Evolutionary conservation across 1,140 invertebrate genomes (phyloP).

Genomic region (Bactericera cockerelli): DNA sequence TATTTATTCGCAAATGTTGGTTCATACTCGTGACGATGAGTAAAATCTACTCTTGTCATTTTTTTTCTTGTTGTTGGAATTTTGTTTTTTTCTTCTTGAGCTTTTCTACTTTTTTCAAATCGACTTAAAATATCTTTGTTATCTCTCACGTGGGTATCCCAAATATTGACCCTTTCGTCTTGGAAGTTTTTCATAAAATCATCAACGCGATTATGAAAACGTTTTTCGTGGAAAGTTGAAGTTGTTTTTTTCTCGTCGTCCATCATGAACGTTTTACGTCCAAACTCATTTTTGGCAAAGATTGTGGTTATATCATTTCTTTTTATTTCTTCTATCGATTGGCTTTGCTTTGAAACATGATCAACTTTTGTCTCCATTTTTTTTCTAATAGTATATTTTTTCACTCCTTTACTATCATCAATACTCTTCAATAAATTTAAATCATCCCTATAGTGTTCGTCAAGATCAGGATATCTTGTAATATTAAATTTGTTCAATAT

Average conservation of each 20-base stretch:
- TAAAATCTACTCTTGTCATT: neutral
- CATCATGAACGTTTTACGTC: neutral
- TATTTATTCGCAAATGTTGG: too few relatives aligned
- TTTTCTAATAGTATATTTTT: neutral
- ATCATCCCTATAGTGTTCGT: neutral
- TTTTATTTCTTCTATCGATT: neutral
- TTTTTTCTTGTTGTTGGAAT: neutral
- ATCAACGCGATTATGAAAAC: too few relatives aligned
- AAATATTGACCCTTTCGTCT: neutral
- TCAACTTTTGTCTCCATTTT: neutral
- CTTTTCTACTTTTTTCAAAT: conserved; percentile 7
- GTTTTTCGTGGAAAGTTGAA: too few relatives aligned
- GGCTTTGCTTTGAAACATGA: neutral
- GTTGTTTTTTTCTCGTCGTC: neutral
- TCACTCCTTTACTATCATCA: too few relatives aligned
- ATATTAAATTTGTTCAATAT: neutral
- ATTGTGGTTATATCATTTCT: neutral
- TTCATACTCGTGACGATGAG: too few relatives aligned
- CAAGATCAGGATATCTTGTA: conserved; percentile 3
- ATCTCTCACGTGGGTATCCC: neutral
- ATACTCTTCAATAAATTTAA: too few relatives aligned
- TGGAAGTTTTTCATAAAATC: neutral
- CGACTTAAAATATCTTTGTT: neutral
- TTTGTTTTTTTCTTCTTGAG: neutral
- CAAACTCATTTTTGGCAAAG: conserved; percentile 5